phyloP scores from a whole-genome alignment of 2,888 invertebrate species.

The Oxyteleia sp. region DNA sequence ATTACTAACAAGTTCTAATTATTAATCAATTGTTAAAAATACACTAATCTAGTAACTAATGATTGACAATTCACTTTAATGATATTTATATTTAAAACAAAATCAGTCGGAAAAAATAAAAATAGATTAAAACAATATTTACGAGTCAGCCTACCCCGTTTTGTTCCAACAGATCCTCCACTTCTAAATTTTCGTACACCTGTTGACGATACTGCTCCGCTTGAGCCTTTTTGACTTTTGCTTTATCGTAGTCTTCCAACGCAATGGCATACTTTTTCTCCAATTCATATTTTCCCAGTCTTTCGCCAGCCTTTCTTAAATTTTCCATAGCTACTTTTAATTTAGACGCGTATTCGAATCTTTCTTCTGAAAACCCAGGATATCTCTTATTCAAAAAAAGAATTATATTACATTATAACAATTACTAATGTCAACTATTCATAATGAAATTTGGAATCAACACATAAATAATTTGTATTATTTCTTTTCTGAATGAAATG shows the following conservation, averaged over 20 bases:
- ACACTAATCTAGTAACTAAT: conserved; percentile 1
- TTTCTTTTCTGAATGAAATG: no score
- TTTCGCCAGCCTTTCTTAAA: conserved; percentile 94
- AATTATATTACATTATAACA: no score
- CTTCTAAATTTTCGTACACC: conserved; percentile 92
- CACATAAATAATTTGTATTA: no score
- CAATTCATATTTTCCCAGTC: conserved; percentile 95
- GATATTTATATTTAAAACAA: no score
- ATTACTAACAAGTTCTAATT: no score
- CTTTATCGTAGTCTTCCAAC: conserved; percentile 96
- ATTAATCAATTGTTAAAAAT: no score
- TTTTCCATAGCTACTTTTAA: conserved; percentile 95
- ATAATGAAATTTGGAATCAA: no score
- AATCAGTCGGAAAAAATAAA: no score
- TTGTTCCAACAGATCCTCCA: conserved; percentile 93
- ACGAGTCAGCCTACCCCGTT: conserved; percentile 90
- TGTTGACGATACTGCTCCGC: conserved; percentile 94
- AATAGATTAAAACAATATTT: background rate
- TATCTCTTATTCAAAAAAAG: no score
- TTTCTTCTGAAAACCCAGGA: conserved; percentile 94
- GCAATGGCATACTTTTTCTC: conserved; percentile 97
- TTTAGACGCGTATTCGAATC: conserved; percentile 97
- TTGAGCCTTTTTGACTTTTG: conserved; percentile 95
- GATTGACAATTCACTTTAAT: no score
- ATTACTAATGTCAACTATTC: no score